Base-by-base conservation (phyloP, 2,113 vertebrate genomes). In the Taurulus bubalis region DNA sequence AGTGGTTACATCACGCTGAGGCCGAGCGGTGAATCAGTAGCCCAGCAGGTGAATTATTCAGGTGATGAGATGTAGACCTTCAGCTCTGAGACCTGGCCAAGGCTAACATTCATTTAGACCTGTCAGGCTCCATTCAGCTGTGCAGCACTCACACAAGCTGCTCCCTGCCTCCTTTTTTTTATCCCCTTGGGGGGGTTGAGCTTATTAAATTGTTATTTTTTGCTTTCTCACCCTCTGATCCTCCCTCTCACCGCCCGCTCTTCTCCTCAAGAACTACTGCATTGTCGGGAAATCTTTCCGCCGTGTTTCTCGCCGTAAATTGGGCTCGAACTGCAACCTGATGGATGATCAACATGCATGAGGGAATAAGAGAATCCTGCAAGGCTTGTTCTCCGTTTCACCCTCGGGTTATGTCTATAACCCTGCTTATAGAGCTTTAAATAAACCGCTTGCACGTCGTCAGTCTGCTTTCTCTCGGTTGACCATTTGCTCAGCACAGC, bases 21-120 rank as follows among this genome's bases (percentile, higher is more conserved):
- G 82, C 70, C 56, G 22, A 55, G 42, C 71, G 87, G 69, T 65
- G 84, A 79, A 79, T 84, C 79, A 51, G 79, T 64, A 28, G 70
- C 81, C 77, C 76, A 47, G 80, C 82, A 71, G 88, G 90, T 93
- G 83, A 94, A 92, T 88, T 89, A 93, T 93, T 92, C 85, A 92
- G 75, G 82, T 87, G 89, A 91, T 87, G 86, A 90, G 89, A 92
- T 91, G 87, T 89, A 90, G 89, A 91, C 90, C 89, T 88, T 91
- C 80, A 89, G 82, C 85, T 80, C 65, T 36, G 83, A 91, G 87
- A 82, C 82, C 75, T 45, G 68, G 71, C 87, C 89, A 87, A 85
- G 89, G 87, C 90, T 90, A 91, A 91, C 87, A 86, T 88, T 90
- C 84, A 91, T 93, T 92, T 87, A 84, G 75, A 89, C 55, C 89